Conservation (phyloP, 1,140 invertebrate species). For the Zaprionus kolodkinae region DNA sequence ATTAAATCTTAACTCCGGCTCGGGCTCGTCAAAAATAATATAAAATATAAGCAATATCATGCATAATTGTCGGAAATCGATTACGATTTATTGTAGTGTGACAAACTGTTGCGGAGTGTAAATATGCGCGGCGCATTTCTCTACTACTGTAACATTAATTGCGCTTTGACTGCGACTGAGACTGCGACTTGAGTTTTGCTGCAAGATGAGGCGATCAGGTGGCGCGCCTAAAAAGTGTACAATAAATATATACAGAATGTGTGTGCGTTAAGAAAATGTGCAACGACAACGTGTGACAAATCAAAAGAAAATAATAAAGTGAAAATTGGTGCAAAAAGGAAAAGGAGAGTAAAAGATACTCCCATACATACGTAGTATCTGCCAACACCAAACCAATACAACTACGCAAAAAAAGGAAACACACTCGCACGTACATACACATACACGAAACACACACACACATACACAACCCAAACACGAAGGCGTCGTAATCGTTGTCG, state of each 20-base stretch:
- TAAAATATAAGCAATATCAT: slow-evolving; percentile 16
- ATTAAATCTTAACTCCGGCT: slow-evolving; percentile 25
- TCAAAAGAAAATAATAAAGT: slow-evolving; percentile 26
- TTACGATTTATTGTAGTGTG: slow-evolving; percentile 30
- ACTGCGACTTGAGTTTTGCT: slow-evolving; percentile 47
- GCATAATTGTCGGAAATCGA: slow-evolving; percentile 15
- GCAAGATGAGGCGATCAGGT: slow-evolving; percentile 57
- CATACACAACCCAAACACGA: slow-evolving; percentile 46
- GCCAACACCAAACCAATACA: slow-evolving; percentile 31
- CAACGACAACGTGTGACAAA: slow-evolving; percentile 38
- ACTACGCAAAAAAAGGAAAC: slow-evolving; percentile 31
- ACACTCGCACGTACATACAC: slow-evolving; percentile 26
- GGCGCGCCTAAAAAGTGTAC: slow-evolving; percentile 50
- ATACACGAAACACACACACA: slow-evolving; percentile 13
- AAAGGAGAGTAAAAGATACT: slow-evolving; percentile 25
- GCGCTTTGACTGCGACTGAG: slow-evolving; percentile 50
- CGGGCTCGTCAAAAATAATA: slow-evolving; percentile 20
- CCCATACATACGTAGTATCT: slow-evolving; percentile 40
- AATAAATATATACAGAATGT: slow-evolving; percentile 20
- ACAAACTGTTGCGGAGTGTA: slow-evolving; percentile 36
- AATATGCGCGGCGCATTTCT: slow-evolving; percentile 66
- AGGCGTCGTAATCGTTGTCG: slow-evolving; percentile 49
- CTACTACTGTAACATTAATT: slow-evolving; percentile 62
- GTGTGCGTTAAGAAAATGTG: slow-evolving; percentile 24
- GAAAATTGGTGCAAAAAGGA: slow-evolving; percentile 38